Evolutionary conservation across 1,140 invertebrate genomes (phyloP), one percentile per base, ranked within the genome.

Genomic region (Zophobas atratus): DNA sequence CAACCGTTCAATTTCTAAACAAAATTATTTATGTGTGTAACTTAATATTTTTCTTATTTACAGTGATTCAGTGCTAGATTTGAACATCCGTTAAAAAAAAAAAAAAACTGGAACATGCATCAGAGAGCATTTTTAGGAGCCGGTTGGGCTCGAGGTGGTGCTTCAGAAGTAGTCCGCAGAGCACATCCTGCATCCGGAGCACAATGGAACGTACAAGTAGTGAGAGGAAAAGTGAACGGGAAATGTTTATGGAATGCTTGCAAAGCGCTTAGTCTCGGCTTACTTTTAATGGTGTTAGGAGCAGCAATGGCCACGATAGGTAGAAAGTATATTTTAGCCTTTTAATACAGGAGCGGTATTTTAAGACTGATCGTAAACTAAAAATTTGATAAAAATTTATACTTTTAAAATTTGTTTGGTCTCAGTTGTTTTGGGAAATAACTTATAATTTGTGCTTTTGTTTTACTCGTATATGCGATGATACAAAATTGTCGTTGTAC

Each of bases 291-390:
- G 91, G 88, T 95, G 75, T 90, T 96, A 46, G 96, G 95, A 49
- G 94, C 93, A 57, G 93, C 94, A 51, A 97, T 97, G 96, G 95
- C 95, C 35, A 95, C 94, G n/a, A 92, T 97, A 84, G 95, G 95
- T 95, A 89, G 88, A 87, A n/a, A 49, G 32, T 32, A 41, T 55
- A 46, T 4, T 20, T 20, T 20, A 20, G 20, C 20, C 20, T 20
- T 20, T 20, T 20, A 20, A 20, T 20, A 20, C 20, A 20, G 20
- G 20, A 20, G 20, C 20, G 20, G 20, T 20, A 20, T 20, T 20
- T 20, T 20, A 20, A 20, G 20, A 20, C 20, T 20, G 20, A 20
- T 20, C 20, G 20, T 20, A 20, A 20, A 20, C 20, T 20, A 20
- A 20, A 20, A 20, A 20, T 20, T 20, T 20, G 20, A 20, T 20